phyloP scores from a whole-genome alignment of 2,797 vertebrate genomes.

The Borostomias antarcticus region DNA sequence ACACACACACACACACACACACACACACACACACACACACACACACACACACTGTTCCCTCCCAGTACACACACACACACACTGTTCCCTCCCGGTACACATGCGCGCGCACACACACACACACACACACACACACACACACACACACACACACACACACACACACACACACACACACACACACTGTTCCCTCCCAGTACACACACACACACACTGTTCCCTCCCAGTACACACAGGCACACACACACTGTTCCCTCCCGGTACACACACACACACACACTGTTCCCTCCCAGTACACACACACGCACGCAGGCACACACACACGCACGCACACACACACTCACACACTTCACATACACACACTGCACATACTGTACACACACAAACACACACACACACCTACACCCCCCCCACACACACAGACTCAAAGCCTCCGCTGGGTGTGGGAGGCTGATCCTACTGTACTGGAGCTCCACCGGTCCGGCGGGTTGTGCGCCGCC shows the following conservation, averaged over 20 bases:
- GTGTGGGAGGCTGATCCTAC: conserved; percentile 29
- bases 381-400: not conserved
- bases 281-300: not conserved
- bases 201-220: conserved; percentile 20
- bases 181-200: conserved; percentile 31
- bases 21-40: not conserved
- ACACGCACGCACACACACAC: not conserved
- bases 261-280: conserved; percentile 1
- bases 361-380: not conserved
- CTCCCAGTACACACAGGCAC: not conserved
- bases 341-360: not conserved
- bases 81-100: not conserved
- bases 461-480: conserved; percentile 38
- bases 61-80: not conserved
- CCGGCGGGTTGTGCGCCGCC: conserved; percentile 25
- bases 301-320: not conserved
- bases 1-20: not conserved
- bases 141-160: conserved; percentile 21
- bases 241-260: not conserved
- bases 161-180: not conserved
- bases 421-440: conserved; percentile 4
- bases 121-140: conserved; percentile 25
- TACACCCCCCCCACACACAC: not conserved
- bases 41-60: conserved; percentile 7
- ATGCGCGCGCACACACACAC: not conserved